These are phyloP conservation scores for Rhynchomys soricoides DNA, from an alignment of 2,113 vertebrate genomes.

Conservation along the genomic window DNA sequence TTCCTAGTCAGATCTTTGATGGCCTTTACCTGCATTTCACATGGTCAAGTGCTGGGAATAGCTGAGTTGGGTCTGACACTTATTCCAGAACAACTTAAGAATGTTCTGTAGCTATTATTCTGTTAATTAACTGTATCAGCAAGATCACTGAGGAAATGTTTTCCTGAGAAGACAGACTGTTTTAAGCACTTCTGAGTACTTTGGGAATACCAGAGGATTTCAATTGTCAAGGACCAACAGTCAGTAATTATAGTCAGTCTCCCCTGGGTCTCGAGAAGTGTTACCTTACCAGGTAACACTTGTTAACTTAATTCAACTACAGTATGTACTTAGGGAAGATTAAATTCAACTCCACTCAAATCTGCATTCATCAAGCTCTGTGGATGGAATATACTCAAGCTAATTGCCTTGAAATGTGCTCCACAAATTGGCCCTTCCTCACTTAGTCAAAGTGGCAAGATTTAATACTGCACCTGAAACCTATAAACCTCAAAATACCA, in stretches of 20 bases:
- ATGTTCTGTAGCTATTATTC: constrained; percentile 54
- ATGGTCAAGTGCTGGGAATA: background rate
- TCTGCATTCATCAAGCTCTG: background rate
- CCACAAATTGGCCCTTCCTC: background rate
- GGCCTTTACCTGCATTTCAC: background rate
- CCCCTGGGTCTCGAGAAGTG: constrained; percentile 42
- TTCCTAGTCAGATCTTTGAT: background rate
- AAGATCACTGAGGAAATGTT: constrained; percentile 32
- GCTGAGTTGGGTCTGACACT: background rate
- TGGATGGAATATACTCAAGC: background rate
- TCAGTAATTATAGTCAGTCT: constrained; percentile 69
- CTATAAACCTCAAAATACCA: background rate
- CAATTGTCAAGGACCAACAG: constrained; percentile 58
- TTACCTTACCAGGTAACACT: constrained; percentile 57
- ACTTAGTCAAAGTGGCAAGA: background rate
- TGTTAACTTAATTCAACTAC: constrained; percentile 37
- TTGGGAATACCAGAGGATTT: constrained; percentile 53
- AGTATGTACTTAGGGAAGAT: constrained; percentile 45
- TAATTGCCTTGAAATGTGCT: background rate
- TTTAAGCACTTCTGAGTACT: constrained; percentile 66
- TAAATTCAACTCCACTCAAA: constrained; percentile 51
- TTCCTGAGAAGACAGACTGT: constrained; percentile 65
- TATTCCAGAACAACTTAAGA: background rate
- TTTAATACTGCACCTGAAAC: background rate
- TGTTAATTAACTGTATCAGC: constrained; percentile 70